Evolutionary conservation across 2,888 invertebrate genomes (phyloP), one percentile per base, ranked within the genome.

Genomic region (Nesidiocoris tenuis): DNA sequence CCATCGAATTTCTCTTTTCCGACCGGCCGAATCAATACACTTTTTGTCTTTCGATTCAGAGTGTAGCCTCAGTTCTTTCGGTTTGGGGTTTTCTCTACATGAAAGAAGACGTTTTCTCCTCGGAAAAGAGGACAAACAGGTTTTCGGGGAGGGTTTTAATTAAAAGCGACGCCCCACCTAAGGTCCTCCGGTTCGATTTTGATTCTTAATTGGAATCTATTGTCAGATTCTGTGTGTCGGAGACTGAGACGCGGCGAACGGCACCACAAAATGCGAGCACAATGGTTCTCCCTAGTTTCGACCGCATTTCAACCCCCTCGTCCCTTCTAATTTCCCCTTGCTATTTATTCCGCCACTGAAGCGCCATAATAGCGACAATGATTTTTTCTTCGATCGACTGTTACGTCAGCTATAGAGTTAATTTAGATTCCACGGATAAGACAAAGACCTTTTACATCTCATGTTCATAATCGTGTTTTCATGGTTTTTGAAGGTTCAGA

Each of bases 141-240:
- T 70, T 70, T 70, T 70, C 59, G 70, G 59, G 39, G 39, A 39
- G 39, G 70, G 59, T 70, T 70, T 70, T 70, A 70, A 70, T 70
- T 70, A 70, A 70, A 70, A 70, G 39, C 56, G 70, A 56, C 59
- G 23, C 70, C 24, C 18, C 18, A 25, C 23, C n/a, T n/a, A n/a
- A n/a, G n/a, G n/a, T n/a, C 23, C 59, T 24, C 18, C 70, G 39
- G 39, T 39, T n/a, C 17, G 18, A 70, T 25, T 59, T 63, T 24
- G 59, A 59, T 22, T 70, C 70, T 70, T 70, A 70, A 70, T 70
- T 70, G 70, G 70, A 70, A 70, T 25, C 59, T 24, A 70, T 70
- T 70, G 70, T 70, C 57, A 39, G 39, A 7, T 3, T 39, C 39
- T 39, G 12, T 7, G 39, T 12, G 12, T 39, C 12, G 39, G 3